These are phyloP conservation scores for Drosophila ananassae DNA, from an alignment of 1,140 invertebrate genomes.

Conservation along the genomic window DNA sequence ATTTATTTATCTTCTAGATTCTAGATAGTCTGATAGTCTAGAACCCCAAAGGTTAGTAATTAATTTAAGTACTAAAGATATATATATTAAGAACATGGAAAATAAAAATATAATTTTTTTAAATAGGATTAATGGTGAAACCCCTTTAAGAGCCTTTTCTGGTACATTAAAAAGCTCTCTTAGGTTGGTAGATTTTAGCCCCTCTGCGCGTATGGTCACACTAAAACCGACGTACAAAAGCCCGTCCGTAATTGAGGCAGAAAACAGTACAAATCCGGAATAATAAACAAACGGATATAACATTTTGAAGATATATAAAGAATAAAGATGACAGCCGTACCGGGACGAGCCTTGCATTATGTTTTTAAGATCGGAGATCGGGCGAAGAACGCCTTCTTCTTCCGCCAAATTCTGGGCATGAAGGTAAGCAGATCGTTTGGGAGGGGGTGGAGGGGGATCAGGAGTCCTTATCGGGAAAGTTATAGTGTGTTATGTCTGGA, in stretches of 20 bases:
- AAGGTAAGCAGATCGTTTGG: constrained; percentile 87
- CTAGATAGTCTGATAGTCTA: no score
- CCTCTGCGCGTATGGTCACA: not conserved
- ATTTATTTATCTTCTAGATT: no score
- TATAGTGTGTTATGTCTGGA: constrained; percentile 16
- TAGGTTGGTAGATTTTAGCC: not conserved
- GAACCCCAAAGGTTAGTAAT: no score
- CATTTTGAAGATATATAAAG: not conserved
- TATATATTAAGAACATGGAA: no score
- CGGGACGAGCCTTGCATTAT: constrained; percentile 93
- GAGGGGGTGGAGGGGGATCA: not conserved
- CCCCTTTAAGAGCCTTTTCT: no score
- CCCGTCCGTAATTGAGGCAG: not conserved
- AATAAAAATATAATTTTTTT: no score
- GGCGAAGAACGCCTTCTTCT: constrained; percentile 93
- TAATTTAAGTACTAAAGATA: no score
- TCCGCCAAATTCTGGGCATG: constrained; percentile 95
- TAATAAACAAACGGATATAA: not conserved
- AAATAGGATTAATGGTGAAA: no score
- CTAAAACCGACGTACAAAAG: not conserved
- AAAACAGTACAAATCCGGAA: not conserved
- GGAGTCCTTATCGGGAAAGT: constrained; percentile 29
- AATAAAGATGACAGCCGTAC: constrained; percentile 50
- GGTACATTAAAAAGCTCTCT: not conserved
- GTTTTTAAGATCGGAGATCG: constrained; percentile 97